Evolutionary conservation across 2,888 invertebrate genomes (phyloP), one percentile per base, ranked within the genome.

Genomic region (Drosophila nigricruria): DNA sequence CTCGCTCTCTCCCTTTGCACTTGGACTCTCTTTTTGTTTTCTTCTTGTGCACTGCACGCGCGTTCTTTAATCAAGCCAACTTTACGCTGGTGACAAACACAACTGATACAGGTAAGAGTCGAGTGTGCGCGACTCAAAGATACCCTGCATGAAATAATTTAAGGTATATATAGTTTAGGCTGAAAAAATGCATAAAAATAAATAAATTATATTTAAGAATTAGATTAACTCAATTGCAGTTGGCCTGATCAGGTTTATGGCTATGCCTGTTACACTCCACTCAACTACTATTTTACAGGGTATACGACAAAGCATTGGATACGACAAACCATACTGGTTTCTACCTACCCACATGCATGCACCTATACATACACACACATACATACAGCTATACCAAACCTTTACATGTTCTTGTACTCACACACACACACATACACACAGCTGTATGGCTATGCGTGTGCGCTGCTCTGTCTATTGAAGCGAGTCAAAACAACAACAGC

Each of bases 251-350:
- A 14, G 3, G 16, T 3, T 14, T 14, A 42, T 14, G 20, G 9
- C 5, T 30, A 30, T 30, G 30, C 30, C 10, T 9, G 10, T 30
- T 30, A 10, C 30, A 30, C 3, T 10, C 30, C 2, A 10, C 30
- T 30, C 30, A 30, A 30, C 9, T 10, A 0, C 30, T 30, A 2
- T 30, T 30, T 30, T 30, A 30, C n/a, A 53, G 53, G 53, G 53
- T 38, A 53, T 60, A 57, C 49, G 67, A 53, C 43, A 58, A 57
- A 57, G 38, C 42, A 63, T 73, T 67, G 49, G 45, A 67, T 57
- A 70, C 57, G 56, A 76, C 53, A 47, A 56, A 60, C 56, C 57
- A 77, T 77, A 77, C 77, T 77, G 77, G 77, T 77, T 77, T 79
- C 40, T 74, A 72, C 52, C 76, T 78, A 73, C 63, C 47, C 60